These are phyloP conservation scores for Heliconius cydno DNA, from an alignment of 2,888 invertebrate genomes.

Conservation along the genomic window DNA sequence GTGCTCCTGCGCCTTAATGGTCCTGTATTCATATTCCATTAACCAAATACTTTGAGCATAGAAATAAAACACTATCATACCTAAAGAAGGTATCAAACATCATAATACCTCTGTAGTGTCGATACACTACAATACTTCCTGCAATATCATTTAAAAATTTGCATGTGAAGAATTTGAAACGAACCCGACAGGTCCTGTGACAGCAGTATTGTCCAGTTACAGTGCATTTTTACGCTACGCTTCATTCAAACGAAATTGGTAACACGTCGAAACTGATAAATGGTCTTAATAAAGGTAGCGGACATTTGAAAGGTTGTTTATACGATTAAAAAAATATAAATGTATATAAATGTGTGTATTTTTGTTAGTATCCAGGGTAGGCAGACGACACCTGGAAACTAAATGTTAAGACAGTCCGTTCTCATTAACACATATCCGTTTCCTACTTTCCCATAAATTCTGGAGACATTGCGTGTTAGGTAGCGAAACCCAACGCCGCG, in stretches of 20 bases:
- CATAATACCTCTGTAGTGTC: constrained; percentile 2
- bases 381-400: neutral
- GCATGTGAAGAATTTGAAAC: constrained; percentile 37
- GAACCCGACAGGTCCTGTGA: constrained; percentile 35
- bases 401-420: neutral
- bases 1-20: too few species aligned
- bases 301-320: constrained; percentile 14
- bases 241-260: constrained; percentile 41
- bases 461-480: too few species aligned
- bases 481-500: too few species aligned
- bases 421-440: too few species aligned
- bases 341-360: too few species aligned
- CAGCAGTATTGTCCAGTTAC: constrained; percentile 41
- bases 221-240: constrained; percentile 43
- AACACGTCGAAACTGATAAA: constrained; percentile 43
- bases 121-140: neutral
- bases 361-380: neutral
- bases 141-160: neutral
- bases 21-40: too few species aligned
- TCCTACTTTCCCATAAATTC: too few species aligned
- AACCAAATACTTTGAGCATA: constrained; percentile 17
- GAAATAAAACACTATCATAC: neutral
- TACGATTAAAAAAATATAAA: neutral
- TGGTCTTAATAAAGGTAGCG: constrained; percentile 37
- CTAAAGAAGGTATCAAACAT: too few species aligned